phyloP scores from a whole-genome alignment of 2,888 invertebrate genomes.

The Andrena flavipes region DNA sequence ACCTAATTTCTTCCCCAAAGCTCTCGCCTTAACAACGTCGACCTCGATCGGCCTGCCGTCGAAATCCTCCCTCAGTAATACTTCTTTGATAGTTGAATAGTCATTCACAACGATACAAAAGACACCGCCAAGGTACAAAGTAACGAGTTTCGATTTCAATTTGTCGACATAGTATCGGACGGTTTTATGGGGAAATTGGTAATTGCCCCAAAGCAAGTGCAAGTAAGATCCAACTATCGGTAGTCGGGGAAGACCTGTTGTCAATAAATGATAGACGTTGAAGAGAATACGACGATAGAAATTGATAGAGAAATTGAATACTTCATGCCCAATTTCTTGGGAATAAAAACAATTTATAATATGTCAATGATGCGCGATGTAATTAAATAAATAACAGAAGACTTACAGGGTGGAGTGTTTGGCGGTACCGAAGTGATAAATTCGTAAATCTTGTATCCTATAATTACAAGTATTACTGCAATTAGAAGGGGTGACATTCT shows the following conservation, averaged over 20 bases:
- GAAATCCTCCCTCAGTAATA: slow-evolving; percentile 87
- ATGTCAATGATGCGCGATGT: too few relatives aligned
- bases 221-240: slow-evolving; percentile 89
- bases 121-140: slow-evolving; percentile 86
- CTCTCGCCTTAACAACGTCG: slow-evolving; percentile 85
- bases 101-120: slow-evolving; percentile 86
- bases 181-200: slow-evolving; percentile 86
- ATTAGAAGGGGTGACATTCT: slow-evolving; percentile 53
- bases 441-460: slow-evolving; percentile 64
- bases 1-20: slow-evolving; percentile 87
- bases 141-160: slow-evolving; percentile 88
- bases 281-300: background rate
- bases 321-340: too few relatives aligned
- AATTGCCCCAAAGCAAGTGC: slow-evolving; percentile 86
- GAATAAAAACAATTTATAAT: too few relatives aligned
- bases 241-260: slow-evolving; percentile 87
- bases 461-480: slow-evolving; percentile 21
- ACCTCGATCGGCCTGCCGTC: slow-evolving; percentile 87
- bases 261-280: background rate
- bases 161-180: slow-evolving; percentile 85
- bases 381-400: background rate
- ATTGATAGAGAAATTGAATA: background rate
- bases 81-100: slow-evolving; percentile 86
- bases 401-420: slow-evolving; percentile 88
- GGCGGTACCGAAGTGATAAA: slow-evolving; percentile 77